phyloP scores from a whole-genome alignment of 2,888 invertebrate genomes.

The Latheticus oryzae region DNA sequence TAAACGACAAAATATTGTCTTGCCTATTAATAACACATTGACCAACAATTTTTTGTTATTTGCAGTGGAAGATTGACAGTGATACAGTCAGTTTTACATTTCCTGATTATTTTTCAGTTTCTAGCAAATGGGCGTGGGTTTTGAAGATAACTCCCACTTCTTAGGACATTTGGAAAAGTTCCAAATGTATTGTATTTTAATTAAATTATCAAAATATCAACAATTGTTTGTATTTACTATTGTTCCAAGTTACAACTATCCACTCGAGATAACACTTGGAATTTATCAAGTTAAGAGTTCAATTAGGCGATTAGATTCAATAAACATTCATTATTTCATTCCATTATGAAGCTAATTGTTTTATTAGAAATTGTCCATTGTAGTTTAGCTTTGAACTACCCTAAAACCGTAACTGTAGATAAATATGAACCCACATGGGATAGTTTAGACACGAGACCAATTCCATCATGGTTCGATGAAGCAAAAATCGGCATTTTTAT shows the following conservation, averaged over 20 bases:
- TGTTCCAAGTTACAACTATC: too few species aligned
- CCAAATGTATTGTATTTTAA: too few species aligned
- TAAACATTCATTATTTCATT: too few species aligned
- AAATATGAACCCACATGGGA: slow-evolving; percentile 81
- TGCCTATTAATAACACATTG: neutral
- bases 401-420: slow-evolving; percentile 4
- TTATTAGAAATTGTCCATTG: neutral
- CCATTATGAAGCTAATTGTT: neutral
- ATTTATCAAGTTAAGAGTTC: too few species aligned
- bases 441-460: slow-evolving; percentile 83
- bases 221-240: too few species aligned
- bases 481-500: slow-evolving; percentile 93
- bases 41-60: neutral
- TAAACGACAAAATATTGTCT: neutral
- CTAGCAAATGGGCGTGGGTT: slow-evolving; percentile 28
- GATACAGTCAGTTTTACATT: slow-evolving; percentile 5
- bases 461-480: slow-evolving; percentile 90
- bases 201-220: too few species aligned
- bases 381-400: neutral
- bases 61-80: slow-evolving; percentile 9
- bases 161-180: too few species aligned
- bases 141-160: slow-evolving; percentile 15
- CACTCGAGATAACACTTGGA: too few species aligned
- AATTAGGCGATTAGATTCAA: too few species aligned
- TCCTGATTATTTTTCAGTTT: slow-evolving; percentile 1